Evolutionary conservation across 2,888 invertebrate species (phyloP), one percentile per base, ranked within the genome.

Genomic region (Chalcosyrphus nemorum): DNA sequence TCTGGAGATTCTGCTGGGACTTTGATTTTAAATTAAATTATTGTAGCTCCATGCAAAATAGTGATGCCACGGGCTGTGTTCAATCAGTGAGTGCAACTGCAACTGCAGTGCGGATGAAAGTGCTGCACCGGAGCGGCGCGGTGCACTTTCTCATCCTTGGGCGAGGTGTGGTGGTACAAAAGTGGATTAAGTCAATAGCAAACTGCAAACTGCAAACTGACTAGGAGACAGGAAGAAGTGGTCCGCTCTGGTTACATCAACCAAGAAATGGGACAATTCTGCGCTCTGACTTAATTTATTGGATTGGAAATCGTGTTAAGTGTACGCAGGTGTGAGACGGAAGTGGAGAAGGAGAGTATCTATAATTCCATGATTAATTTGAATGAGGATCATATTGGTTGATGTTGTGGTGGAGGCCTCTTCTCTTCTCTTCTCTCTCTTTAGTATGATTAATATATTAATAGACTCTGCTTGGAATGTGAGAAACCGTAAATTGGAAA

Each of bases 241-340:
- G 56, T 24, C 32, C 68, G 68, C 61, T 82, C 78, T 78, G 82
- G 82, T 84, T 78, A 78, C 68, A 78, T 84, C 82, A 78, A 84
- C 78, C 78, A 82, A 68, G 68, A 84, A 84, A 84, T 84, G 80
- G 84, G 84, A 84, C 84, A 80, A 75, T 84, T 84, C 80, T 38
- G 57, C 68, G 63, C 57, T n/a, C n/a, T 45, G 80, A 75, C 74
- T 84, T 84, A 75, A 84, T 84, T 84, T 84, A 84, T 84, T 78
- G 70, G 59, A 80, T 80, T 84, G 74, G 70, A 84, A 84, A 84
- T 76, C 74, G 63, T 70, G 75, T 65, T 80, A 78, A 80, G 80
- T 80, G 84, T 75, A 80, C 80, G 84, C 84, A 84, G 84, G 84
- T 84, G 80, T 80, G 84, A 80, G 84, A 84, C 68, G 84, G 80